These are phyloP conservation scores for Harpegnathos saltator DNA, from an alignment of 1,140 invertebrate species.

Conservation along the genomic window DNA sequence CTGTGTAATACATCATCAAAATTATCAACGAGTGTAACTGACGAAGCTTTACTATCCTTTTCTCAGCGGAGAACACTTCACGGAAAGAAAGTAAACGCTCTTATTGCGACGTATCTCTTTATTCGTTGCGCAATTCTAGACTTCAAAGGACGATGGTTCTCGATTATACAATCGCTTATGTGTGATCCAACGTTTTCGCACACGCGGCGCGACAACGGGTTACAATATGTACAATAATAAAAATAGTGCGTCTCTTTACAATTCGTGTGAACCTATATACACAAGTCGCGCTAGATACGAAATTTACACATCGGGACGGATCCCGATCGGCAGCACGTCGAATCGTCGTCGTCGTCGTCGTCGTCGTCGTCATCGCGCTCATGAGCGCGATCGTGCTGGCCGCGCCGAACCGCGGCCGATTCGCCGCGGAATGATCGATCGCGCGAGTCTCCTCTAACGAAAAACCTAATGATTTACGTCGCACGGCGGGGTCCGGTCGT, in stretches of 20 bases:
- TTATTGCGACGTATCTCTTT: conserved; percentile 62
- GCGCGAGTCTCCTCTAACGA: neutral
- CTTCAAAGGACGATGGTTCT: conserved; percentile 27
- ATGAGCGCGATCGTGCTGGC: neutral
- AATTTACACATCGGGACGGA: conserved; percentile 45
- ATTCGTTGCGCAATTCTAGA: conserved; percentile 69
- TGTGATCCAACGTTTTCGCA: neutral
- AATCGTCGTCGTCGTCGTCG: neutral
- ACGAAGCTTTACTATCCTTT: neutral
- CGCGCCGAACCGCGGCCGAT: neutral
- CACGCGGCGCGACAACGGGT: neutral
- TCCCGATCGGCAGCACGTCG: neutral
- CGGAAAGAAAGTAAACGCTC: neutral
- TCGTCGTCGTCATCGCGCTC: too few species aligned
- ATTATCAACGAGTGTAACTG: too few species aligned
- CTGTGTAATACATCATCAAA: too few species aligned
- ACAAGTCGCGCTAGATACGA: conserved; percentile 48
- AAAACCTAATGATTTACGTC: conserved; percentile 3
- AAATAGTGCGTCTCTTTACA: conserved; percentile 68
- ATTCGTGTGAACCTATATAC: conserved; percentile 58
- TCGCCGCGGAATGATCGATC: neutral
- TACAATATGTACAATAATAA: conserved; percentile 69
- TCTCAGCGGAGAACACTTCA: neutral
- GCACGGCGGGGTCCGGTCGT: neutral
- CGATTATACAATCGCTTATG: conserved; percentile 16